phyloP scores from a whole-genome alignment of 2,113 vertebrate species.

The Hypocryptadius cinnamomeus region DNA sequence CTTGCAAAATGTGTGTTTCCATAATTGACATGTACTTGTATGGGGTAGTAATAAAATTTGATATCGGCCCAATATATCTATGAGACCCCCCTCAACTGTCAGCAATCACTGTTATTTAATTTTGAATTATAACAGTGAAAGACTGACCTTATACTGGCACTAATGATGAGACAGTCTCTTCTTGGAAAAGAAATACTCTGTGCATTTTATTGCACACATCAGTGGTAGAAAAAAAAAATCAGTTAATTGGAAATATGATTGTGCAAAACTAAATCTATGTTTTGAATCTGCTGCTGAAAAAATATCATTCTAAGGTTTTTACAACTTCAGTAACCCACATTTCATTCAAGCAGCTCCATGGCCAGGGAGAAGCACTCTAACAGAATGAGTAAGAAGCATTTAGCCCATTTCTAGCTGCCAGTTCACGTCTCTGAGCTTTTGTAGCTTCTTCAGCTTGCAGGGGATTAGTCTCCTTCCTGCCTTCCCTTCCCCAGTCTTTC shows the following conservation, averaged over 20 bases:
- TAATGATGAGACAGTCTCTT: not conserved
- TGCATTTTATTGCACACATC: not conserved
- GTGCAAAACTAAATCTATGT: not conserved
- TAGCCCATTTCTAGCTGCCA: not conserved
- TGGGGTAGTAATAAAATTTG: not conserved
- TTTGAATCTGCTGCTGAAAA: not conserved
- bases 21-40: not conserved
- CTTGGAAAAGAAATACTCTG: not conserved
- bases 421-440: not conserved
- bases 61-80: not conserved
- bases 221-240: not conserved
- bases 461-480: not conserved
- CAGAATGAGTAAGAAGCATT: not conserved
- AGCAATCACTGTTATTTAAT: not conserved
- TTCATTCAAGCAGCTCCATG: not conserved
- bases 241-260: not conserved
- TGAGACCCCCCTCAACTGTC: not conserved
- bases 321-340: not conserved
- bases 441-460: not conserved
- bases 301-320: not conserved
- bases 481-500: not conserved
- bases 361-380: not conserved
- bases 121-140: not conserved
- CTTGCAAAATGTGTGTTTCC: not conserved
- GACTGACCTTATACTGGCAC: not conserved